phyloP scores from a whole-genome alignment of 2,113 vertebrate genomes.

The Ochotona curzoniae region DNA sequence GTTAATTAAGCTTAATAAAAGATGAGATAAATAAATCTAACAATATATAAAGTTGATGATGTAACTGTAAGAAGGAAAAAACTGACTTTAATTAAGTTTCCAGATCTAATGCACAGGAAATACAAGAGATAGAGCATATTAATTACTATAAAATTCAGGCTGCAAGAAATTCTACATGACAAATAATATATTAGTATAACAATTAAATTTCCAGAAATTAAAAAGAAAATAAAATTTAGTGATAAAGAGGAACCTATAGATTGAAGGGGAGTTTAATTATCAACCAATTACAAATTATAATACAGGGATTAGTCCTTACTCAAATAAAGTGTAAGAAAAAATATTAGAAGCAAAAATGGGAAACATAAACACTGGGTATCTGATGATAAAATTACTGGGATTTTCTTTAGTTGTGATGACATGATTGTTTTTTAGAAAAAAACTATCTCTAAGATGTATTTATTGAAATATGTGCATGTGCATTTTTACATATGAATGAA shows the following conservation, averaged over 20 bases:
- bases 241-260: not conserved
- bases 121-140: not conserved
- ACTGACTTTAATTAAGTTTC: slow-evolving; percentile 28
- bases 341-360: not conserved
- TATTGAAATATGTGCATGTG: not conserved
- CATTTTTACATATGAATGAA: not conserved
- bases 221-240: not conserved
- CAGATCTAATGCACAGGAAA: slow-evolving; percentile 12
- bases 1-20: slow-evolving; percentile 26
- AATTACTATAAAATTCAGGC: not conserved
- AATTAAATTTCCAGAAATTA: slow-evolving; percentile 9
- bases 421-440: slow-evolving; percentile 34
- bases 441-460: slow-evolving; percentile 5
- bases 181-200: slow-evolving; percentile 13
- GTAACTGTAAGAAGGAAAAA: slow-evolving; percentile 30
- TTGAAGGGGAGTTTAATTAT: slow-evolving; percentile 30
- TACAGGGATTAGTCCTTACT: not conserved
- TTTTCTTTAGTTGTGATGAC: slow-evolving; percentile 11
- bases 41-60: not conserved
- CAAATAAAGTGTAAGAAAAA: slow-evolving; percentile 35
- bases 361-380: slow-evolving; percentile 6
- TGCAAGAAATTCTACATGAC: not conserved
- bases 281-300: slow-evolving; percentile 38
- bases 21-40: slow-evolving; percentile 36
- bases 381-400: not conserved